phyloP scores from a whole-genome alignment of 2,888 invertebrate species.

The Mimumesa dahlbomi region DNA sequence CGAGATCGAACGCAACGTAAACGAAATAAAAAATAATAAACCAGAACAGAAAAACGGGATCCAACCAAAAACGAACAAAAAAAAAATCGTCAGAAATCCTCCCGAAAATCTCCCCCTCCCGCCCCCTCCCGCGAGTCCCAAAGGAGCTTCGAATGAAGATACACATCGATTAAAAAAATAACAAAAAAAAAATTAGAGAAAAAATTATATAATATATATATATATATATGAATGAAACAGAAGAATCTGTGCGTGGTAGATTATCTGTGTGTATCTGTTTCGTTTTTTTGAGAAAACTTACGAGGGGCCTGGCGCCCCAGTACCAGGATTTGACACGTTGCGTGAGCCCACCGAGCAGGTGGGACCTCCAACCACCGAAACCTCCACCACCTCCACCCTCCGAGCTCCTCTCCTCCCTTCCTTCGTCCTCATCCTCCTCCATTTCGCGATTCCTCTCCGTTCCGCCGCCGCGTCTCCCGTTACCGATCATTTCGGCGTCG shows the following conservation, averaged over 20 bases:
- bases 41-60: no score
- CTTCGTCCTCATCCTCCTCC: conserved; percentile 78
- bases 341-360: conserved; percentile 95
- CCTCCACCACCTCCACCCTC: conserved; percentile 80
- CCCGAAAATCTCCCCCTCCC: background rate
- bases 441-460: conserved; percentile 77
- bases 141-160: background rate
- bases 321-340: conserved; percentile 98
- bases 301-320: conserved; percentile 96
- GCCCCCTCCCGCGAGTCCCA: conserved; percentile 1
- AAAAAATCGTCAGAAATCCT: no score
- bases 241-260: conserved; percentile 48
- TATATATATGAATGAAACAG: background rate
- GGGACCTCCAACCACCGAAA: conserved; percentile 93
- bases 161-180: no score
- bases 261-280: conserved; percentile 43
- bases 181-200: background rate
- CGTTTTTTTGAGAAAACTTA: conserved; percentile 84
- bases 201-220: background rate
- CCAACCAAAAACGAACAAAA: no score
- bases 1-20: no score
- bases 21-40: no score
- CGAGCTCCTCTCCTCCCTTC: conserved; percentile 79
- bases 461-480: conserved; percentile 73
- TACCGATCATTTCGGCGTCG: conserved; percentile 80